Conservation (phyloP, 2,113 vertebrate species). For the Gnathonemus echidnorhynchus region DNA sequence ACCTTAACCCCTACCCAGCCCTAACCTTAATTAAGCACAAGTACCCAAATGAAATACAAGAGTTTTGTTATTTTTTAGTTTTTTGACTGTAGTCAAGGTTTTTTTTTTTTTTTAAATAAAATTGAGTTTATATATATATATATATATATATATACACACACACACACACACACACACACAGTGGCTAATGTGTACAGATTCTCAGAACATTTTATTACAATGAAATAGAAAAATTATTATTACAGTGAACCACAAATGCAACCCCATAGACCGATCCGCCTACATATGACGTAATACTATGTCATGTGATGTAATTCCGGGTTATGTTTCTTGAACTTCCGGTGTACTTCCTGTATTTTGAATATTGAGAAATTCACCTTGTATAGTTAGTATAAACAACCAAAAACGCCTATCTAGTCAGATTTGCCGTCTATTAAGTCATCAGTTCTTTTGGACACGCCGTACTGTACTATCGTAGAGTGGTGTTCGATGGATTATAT, state of each 20-base stretch:
- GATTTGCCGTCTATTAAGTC: background rate
- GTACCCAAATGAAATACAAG: too few species aligned
- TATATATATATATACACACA: too few species aligned
- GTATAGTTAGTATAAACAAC: constrained; percentile 15
- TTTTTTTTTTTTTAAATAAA: too few species aligned
- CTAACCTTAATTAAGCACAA: too few species aligned
- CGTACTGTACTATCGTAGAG: background rate
- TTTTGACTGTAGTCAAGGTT: too few species aligned
- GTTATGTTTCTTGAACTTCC: constrained; percentile 5
- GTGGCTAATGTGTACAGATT: background rate
- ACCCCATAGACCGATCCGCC: background rate
- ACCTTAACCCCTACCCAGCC: too few species aligned
- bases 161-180: too few species aligned
- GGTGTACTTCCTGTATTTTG: constrained; percentile 21
- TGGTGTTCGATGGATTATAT: background rate
- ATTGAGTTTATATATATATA: too few species aligned
- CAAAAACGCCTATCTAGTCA: background rate
- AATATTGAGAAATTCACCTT: constrained; percentile 14
- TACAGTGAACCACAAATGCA: background rate
- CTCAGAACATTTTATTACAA: background rate
- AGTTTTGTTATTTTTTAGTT: too few species aligned
- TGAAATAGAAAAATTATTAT: too few species aligned
- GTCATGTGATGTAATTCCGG: constrained; percentile 1
- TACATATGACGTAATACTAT: background rate
- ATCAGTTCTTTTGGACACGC: background rate